Percentiles rank a stretch among this genome's conserved stretches.
Conservation (phyloP, 2,888 invertebrate species). For the Bellardia bayeri region DNA sequence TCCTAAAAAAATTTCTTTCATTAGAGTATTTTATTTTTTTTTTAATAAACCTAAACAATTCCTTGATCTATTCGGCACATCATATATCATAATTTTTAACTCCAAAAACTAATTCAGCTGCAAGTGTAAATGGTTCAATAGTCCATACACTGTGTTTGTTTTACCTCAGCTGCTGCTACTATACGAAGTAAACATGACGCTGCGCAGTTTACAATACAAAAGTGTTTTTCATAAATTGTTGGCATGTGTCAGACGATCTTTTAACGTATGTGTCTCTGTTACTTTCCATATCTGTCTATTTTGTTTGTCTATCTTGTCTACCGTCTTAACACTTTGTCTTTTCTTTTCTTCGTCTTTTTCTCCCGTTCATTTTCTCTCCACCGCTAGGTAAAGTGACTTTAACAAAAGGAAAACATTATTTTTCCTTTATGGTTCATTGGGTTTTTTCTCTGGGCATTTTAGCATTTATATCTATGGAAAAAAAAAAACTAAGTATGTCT, state of each 20-base stretch:
- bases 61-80: no score
- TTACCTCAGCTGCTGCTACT: neutral
- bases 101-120: neutral
- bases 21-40: no score
- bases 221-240: slow-evolving; percentile 71
- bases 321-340: slow-evolving; percentile 71
- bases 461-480: neutral
- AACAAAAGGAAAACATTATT: slow-evolving; percentile 52
- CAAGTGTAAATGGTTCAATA: slow-evolving; percentile 14
- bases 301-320: slow-evolving; percentile 72
- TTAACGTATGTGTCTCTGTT: slow-evolving; percentile 73
- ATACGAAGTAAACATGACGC: neutral
- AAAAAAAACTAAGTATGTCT: slow-evolving; percentile 36
- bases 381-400: neutral
- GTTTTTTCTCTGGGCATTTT: slow-evolving; percentile 53
- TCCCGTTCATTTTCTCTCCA: neutral
- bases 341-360: slow-evolving; percentile 46
- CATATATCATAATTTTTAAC: no score
- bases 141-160: neutral
- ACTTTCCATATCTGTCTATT: slow-evolving; percentile 71
- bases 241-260: slow-evolving; percentile 73
- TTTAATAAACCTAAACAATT: no score
- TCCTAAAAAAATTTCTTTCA: no score
- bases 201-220: slow-evolving; percentile 40
- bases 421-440: slow-evolving; percentile 67